Evolutionary conservation across 2,797 vertebrate species (phyloP).

Genomic region (Tragelaphus eurycerus): DNA sequence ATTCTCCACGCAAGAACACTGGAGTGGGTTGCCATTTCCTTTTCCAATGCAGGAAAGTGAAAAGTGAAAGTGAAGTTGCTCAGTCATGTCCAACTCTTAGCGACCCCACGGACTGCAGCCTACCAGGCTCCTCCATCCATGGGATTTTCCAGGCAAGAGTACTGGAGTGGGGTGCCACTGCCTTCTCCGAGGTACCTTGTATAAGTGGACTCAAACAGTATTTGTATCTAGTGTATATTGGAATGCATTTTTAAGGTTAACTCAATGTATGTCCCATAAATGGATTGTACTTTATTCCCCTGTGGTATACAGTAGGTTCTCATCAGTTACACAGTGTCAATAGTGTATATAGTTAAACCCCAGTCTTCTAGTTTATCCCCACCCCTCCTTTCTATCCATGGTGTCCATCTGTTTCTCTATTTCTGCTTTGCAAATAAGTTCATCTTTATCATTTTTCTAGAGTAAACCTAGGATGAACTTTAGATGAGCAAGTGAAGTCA

Average conservation of each 20-base stretch:
- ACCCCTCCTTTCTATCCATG: background rate
- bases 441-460: background rate
- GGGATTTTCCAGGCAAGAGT: too few species aligned
- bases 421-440: background rate
- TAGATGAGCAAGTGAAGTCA: background rate
- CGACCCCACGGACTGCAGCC: too few species aligned
- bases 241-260: background rate
- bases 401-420: background rate
- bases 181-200: too few species aligned
- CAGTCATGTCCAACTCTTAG: too few species aligned
- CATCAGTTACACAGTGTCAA: background rate
- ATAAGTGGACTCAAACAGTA: too few species aligned
- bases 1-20: too few species aligned
- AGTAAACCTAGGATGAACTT: background rate
- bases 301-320: background rate
- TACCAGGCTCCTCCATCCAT: too few species aligned
- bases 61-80: too few species aligned
- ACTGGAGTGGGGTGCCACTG: too few species aligned
- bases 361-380: background rate
- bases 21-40: too few species aligned
- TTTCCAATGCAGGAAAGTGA: too few species aligned
- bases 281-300: background rate
- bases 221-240: too few species aligned
- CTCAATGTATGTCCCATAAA: background rate
- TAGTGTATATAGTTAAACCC: background rate